Evolutionary conservation across 2,888 invertebrate species (phyloP).

Genomic region (Ceriagrion tenellum): DNA sequence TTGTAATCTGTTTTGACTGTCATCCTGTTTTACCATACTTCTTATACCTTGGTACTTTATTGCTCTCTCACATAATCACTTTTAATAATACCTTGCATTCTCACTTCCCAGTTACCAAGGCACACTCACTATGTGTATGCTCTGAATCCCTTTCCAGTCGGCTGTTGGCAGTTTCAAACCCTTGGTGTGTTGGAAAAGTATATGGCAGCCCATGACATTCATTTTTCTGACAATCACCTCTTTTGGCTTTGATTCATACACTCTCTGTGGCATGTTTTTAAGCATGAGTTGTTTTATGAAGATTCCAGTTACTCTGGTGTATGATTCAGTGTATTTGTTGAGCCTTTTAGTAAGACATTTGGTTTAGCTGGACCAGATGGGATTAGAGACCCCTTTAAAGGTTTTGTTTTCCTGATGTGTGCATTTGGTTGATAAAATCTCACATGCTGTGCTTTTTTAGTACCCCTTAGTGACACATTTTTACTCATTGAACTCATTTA

Average conservation of each 20-base stretch:
- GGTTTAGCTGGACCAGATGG: neutral
- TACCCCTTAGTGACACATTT: too few relatives aligned
- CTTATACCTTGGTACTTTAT: neutral
- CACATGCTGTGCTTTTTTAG: too few relatives aligned
- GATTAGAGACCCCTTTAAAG: neutral
- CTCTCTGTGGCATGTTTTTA: too few relatives aligned
- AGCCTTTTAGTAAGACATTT: neutral
- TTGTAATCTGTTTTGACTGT: neutral
- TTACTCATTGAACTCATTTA: too few relatives aligned
- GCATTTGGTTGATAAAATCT: too few relatives aligned
- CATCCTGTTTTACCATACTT: neutral
- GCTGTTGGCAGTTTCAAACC: neutral
- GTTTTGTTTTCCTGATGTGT: too few relatives aligned
- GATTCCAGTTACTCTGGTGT: too few relatives aligned
- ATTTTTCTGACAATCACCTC: neutral
- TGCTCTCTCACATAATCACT: too few relatives aligned
- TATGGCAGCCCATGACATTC: neutral
- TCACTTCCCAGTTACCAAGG: too few relatives aligned
- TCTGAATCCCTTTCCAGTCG: neutral
- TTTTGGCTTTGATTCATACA: neutral
- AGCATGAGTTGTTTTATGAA: too few relatives aligned
- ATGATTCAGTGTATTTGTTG: neutral
- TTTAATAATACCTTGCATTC: too few relatives aligned
- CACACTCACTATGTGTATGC: too few relatives aligned
- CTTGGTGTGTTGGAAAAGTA: neutral